Conservation (phyloP, 2,888 invertebrate genomes). For the Pseudococcus jackbeardsleyi region DNA sequence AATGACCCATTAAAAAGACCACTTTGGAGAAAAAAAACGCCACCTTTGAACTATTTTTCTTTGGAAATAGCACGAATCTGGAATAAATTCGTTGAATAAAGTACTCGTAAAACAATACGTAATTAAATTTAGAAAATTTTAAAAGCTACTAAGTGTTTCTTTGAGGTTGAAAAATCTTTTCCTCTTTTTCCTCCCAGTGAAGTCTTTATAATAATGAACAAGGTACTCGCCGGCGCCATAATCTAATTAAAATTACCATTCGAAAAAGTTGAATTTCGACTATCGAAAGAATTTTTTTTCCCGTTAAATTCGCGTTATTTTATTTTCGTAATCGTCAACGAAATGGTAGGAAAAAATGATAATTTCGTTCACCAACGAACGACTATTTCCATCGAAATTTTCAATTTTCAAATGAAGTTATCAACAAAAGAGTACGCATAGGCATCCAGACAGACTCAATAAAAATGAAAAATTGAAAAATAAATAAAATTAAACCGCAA, state of each 20-base stretch:
- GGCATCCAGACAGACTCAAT: not conserved
- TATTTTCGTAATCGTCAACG: not conserved
- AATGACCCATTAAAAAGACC: not conserved
- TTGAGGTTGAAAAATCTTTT: not conserved
- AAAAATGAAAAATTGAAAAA: constrained; percentile 22
- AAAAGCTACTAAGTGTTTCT: constrained; percentile 38
- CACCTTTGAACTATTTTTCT: not conserved
- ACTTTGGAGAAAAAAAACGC: not conserved
- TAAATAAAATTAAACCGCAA: constrained; percentile 1
- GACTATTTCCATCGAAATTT: not conserved
- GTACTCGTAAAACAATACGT: constrained; percentile 25
- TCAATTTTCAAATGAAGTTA: constrained; percentile 2
- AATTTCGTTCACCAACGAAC: not conserved
- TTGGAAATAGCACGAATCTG: not conserved
- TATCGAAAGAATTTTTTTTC: not conserved
- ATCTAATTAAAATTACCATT: not conserved
- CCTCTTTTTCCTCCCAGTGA: too few species aligned
- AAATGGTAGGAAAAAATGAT: not conserved
- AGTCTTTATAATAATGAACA: not conserved
- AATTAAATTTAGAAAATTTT: constrained; percentile 23
- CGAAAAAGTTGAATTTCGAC: not conserved
- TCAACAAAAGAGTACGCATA: not conserved
- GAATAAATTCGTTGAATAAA: not conserved
- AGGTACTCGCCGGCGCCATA: not conserved
- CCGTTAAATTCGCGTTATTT: not conserved